phyloP scores from a whole-genome alignment of 1,140 invertebrate species.

The Spodoptera litura region DNA sequence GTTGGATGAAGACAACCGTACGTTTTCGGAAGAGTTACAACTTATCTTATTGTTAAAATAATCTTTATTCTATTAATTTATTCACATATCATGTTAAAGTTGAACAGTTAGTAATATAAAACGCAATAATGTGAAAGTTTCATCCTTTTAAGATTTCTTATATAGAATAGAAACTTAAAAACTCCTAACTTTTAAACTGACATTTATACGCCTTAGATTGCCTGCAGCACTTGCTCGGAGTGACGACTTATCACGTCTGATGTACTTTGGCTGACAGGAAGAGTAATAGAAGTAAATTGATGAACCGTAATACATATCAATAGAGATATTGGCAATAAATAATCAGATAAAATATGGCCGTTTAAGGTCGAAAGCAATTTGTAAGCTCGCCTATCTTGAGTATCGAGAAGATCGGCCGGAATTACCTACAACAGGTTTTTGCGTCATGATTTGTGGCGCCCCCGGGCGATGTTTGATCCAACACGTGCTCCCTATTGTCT shows the following conservation, averaged over 20 bases:
- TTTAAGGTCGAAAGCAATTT: constrained; percentile 83
- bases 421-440: constrained; percentile 84
- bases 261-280: constrained; percentile 28
- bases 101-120: no score
- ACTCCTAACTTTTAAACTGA: neutral
- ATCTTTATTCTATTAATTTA: no score
- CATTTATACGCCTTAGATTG: neutral
- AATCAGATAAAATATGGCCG: constrained; percentile 80
- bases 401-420: constrained; percentile 74
- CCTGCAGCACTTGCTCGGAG: neutral
- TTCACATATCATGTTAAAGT: no score
- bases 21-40: no score
- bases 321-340: constrained; percentile 76
- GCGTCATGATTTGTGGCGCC: constrained; percentile 82
- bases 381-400: constrained; percentile 75
- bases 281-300: constrained; percentile 31
- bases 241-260: constrained; percentile 47
- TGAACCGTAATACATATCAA: constrained; percentile 49
- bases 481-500: constrained; percentile 71
- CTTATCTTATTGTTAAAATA: no score
- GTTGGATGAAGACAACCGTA: neutral
- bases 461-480: constrained; percentile 77
- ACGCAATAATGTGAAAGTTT: no score
- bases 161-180: neutral
- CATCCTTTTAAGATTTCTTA: no score